phyloP scores from a whole-genome alignment of 2,113 vertebrate species.

The Peromyscus polionotus region DNA sequence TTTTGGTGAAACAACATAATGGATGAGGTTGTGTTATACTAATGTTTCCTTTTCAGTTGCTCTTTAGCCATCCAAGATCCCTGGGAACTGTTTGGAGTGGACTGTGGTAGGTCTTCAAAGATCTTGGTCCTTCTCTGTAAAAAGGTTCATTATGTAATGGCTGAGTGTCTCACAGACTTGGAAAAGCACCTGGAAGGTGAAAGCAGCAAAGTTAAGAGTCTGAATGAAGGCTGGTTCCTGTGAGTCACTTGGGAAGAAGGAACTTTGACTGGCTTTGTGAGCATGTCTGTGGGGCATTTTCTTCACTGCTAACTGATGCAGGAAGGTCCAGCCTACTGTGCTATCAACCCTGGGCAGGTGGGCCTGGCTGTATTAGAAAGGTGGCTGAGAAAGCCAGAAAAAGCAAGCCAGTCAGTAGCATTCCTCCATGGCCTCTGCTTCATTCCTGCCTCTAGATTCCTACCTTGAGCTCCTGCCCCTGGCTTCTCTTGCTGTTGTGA shows the following conservation, averaged over 20 bases:
- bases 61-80: background rate
- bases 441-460: background rate
- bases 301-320: background rate
- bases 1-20: background rate
- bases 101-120: background rate
- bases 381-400: background rate
- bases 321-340: background rate
- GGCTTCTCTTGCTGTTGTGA: background rate
- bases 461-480: background rate
- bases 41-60: background rate
- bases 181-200: background rate
- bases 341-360: background rate
- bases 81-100: background rate
- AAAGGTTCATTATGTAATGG: background rate
- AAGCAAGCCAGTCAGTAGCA: background rate
- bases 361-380: background rate
- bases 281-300: background rate
- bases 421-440: background rate
- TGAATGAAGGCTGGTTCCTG: background rate
- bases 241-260: background rate
- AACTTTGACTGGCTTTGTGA: background rate
- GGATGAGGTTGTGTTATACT: background rate
- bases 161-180: background rate
- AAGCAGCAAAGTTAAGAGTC: background rate
- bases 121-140: background rate